Conservation (phyloP, 2,113 vertebrate species). For the Apistogramma diplotaenia region DNA sequence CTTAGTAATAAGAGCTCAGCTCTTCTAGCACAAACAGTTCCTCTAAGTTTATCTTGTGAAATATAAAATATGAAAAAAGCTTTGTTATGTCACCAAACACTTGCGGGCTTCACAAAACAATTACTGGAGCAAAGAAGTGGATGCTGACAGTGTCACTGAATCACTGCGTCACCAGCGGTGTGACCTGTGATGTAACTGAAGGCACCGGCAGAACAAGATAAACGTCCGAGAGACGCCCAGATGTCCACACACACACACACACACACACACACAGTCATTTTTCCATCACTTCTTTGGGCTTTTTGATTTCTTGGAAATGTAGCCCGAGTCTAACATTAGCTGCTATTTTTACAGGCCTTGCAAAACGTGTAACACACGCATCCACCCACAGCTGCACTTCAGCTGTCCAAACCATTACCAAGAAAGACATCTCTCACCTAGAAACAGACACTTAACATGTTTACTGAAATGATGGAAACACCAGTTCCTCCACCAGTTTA, state of each 20-base stretch:
- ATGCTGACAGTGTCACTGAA: neutral
- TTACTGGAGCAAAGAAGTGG: neutral
- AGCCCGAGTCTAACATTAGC: neutral
- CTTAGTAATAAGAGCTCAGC: neutral
- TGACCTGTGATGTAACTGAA: neutral
- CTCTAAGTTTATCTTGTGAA: neutral
- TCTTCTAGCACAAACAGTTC: slow-evolving; percentile 13
- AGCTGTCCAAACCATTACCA: neutral
- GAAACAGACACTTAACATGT: neutral
- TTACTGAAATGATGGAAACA: too few species aligned
- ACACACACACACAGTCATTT: neutral
- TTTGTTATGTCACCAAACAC: neutral
- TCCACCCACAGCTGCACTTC: neutral
- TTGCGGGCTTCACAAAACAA: neutral
- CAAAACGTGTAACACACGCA: neutral
- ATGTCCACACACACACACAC: neutral
- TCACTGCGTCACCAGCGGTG: neutral
- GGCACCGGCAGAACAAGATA: neutral
- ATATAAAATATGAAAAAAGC: neutral
- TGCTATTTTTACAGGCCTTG: neutral
- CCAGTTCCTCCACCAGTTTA: too few species aligned
- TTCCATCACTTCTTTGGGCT: neutral
- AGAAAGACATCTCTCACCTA: neutral
- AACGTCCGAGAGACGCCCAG: neutral
- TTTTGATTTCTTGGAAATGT: neutral